Evolutionary conservation across 2,888 invertebrate genomes (phyloP).

Genomic region (Xestia ashworthii): DNA sequence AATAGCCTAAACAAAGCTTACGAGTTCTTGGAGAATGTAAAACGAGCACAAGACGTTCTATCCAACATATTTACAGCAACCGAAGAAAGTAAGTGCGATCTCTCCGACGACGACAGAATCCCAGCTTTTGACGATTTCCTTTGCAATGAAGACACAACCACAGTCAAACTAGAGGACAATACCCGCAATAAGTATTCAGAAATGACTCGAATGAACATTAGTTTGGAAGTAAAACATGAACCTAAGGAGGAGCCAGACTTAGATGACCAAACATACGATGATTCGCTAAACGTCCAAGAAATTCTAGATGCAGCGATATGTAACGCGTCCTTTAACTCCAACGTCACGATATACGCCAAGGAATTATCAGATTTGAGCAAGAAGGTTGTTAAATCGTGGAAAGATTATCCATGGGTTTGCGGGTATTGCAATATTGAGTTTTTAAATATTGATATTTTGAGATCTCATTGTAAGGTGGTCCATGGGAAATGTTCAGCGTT

Average conservation of each 20-base stretch:
- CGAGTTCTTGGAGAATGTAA: conserved; percentile 55
- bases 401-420: conserved; percentile 86
- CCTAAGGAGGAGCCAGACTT: conserved; percentile 79
- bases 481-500: conserved; percentile 92
- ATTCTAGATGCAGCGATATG: conserved; percentile 81
- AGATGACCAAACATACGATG: conserved; percentile 57
- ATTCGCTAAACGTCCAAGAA: conserved; percentile 79
- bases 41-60: conserved; percentile 68
- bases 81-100: conserved; percentile 70
- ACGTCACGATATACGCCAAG: conserved; percentile 81
- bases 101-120: conserved; percentile 78
- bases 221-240: conserved; percentile 77
- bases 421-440: conserved; percentile 84
- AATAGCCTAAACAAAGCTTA: conserved; percentile 53
- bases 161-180: conserved; percentile 68
- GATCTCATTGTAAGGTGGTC: conserved; percentile 91
- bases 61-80: conserved; percentile 69
- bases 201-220: conserved; percentile 22
- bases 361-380: conserved; percentile 77
- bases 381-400: conserved; percentile 78
- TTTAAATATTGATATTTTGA: conserved; percentile 82
- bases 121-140: conserved; percentile 76
- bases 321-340: conserved; percentile 72
- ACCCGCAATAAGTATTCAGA: conserved; percentile 22
- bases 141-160: conserved; percentile 63